Evolutionary conservation across 2,113 vertebrate species (phyloP).

Genomic region (Fregata magnificens): DNA sequence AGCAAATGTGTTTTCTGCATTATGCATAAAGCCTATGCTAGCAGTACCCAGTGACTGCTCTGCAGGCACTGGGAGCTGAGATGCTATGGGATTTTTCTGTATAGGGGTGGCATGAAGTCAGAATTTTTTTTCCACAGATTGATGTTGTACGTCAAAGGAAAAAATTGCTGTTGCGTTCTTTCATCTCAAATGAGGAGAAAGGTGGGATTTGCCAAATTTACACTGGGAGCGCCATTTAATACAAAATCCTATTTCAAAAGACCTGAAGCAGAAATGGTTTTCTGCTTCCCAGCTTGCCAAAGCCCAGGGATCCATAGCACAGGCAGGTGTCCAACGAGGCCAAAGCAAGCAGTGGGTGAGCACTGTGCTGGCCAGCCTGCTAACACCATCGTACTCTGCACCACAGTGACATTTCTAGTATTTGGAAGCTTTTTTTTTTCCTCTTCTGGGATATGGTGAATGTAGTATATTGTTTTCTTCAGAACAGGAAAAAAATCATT

Average conservation of each 20-base stretch:
- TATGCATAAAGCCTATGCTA: not conserved
- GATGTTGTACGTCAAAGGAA: not conserved
- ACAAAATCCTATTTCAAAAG: not conserved
- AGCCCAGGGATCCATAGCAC: not conserved
- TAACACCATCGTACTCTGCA: rapidly evolving
- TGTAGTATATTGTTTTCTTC: not conserved
- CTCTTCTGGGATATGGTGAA: not conserved
- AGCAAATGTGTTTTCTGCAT: not conserved
- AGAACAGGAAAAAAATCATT: not conserved
- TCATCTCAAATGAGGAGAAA: not conserved
- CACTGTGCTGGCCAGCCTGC: not conserved
- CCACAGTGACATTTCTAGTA: not conserved
- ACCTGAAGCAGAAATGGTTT: not conserved
- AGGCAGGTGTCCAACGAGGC: not conserved
- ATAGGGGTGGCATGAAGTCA: not conserved
- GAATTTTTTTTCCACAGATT: not conserved
- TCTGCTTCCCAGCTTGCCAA: not conserved
- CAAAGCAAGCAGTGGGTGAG: not conserved
- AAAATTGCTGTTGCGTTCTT: not conserved
- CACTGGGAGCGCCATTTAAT: not conserved
- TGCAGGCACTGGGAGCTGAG: not conserved
- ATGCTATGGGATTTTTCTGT: not conserved
- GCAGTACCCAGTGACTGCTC: not conserved
- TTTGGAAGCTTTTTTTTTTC: not conserved
- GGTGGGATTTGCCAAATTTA: not conserved